A percentile compares a stretch with the other conserved stretches of the same genome.
These are phyloP conservation scores for Nebria salina DNA, from an alignment of 2,888 invertebrate species.

Conservation along the genomic window DNA sequence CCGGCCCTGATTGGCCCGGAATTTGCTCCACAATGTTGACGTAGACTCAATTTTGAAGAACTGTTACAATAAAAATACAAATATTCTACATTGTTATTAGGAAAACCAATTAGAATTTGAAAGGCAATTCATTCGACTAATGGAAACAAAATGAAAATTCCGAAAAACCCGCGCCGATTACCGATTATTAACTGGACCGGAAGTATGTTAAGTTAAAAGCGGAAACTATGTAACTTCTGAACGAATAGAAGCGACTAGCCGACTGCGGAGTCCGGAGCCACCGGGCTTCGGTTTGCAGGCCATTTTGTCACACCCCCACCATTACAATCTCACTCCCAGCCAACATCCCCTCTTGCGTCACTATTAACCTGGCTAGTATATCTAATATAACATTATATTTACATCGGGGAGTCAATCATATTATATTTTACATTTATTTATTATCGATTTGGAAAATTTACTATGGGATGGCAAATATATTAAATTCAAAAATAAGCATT, in stretches of 20 bases:
- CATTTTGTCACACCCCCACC: conserved; percentile 70
- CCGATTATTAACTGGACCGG: background rate
- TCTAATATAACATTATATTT: background rate
- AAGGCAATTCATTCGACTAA: no score
- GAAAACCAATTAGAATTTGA: no score
- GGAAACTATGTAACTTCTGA: conserved; percentile 31
- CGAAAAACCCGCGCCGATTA: background rate
- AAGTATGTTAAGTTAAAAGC: background rate
- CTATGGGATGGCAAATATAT: no score
- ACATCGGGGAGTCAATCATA: conserved; percentile 43
- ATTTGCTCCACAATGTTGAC: conserved; percentile 70
- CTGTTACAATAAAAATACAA: conserved; percentile 13
- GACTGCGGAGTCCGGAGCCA: conserved; percentile 61
- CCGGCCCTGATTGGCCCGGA: conserved; percentile 71
- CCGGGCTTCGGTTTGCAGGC: conserved; percentile 64
- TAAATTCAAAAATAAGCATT: no score
- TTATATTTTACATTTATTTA: background rate
- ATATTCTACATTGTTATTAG: background rate
- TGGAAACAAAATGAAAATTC: conserved; percentile 9
- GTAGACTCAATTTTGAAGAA: conserved; percentile 59
- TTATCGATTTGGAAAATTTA: background rate
- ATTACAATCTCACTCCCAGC: conserved; percentile 57
- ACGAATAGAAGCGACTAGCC: conserved; percentile 56
- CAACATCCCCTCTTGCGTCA: conserved; percentile 54
- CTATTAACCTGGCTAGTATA: conserved; percentile 43